Base-by-base conservation (phyloP, 1,140 invertebrate species). In the Anastatus disparis region DNA sequence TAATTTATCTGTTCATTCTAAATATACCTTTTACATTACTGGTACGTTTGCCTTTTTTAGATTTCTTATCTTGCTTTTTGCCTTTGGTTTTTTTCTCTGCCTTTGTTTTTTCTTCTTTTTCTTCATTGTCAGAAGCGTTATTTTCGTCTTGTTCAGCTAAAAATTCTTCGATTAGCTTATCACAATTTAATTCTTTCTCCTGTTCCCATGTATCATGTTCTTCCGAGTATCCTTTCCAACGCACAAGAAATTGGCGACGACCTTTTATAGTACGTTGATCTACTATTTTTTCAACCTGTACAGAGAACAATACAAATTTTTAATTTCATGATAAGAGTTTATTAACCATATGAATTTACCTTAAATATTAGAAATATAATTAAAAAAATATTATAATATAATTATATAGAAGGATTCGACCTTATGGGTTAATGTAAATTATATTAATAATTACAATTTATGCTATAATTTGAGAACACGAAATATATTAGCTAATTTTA, bases 131-230 rank as follows among this genome's bases (percentile, higher is more conserved):
- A 22, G 72, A 77, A 73, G 85, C 56, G 85, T 76, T 65, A 27
- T 69, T 74, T 24, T 81, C 73, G 10, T 83, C 77, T 66, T 81
- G 75, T 17, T 82, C 78, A 8, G 66, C 84, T 74, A 90, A 85
- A 73, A 86, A 94, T 71, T 91, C 90, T 26, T 88, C 86, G 13
- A 94, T 91, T 20, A 93, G 77, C 17, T 90, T 87, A 2, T 88
- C 84, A 78, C 92, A 94, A 56, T 89, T 90, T 0, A 95, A 78
- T 61, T 93, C 92, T 31, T 90, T 89, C 76, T 93, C 91, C 1
- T 92, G 89, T 79, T 95, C 93, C 93, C 94, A 95, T 0, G 93
- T 93, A 78, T 95, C 93, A 66, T 88, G 88, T 61, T 89, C 88
- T 38, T 89, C 86, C 42, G 87, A 87, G 79, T 94, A 95, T 0